Conservation (phyloP, 2,797 vertebrate species). For the Carapus acus region DNA sequence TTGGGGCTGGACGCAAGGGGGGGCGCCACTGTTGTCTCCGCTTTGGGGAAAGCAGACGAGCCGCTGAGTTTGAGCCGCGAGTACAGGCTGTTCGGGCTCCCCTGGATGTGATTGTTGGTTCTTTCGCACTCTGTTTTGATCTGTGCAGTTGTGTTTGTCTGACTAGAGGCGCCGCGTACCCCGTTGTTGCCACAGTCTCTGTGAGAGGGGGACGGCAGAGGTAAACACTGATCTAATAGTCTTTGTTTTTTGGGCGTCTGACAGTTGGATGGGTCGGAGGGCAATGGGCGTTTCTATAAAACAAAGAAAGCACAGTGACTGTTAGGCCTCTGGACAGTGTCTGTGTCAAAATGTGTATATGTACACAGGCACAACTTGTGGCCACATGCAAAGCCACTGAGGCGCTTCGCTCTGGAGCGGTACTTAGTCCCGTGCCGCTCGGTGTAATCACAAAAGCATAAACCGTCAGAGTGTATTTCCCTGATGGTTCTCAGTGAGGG, state of each 20-base stretch:
- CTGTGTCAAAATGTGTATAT: not conserved
- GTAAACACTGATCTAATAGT: conserved; percentile 65
- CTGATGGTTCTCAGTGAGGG: conserved; percentile 5
- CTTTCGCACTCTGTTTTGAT: conserved; percentile 66
- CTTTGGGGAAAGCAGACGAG: conserved; percentile 51
- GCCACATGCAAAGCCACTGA: not conserved
- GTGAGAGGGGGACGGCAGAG: conserved; percentile 60
- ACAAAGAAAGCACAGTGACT: conserved; percentile 13
- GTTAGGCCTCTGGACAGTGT: not conserved
- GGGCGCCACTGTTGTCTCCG: conserved; percentile 50
- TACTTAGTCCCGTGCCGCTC: conserved; percentile 10
- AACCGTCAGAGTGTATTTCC: not conserved
- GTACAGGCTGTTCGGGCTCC: conserved; percentile 61
- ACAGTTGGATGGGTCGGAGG: conserved; percentile 60
- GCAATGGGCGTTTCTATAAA: conserved; percentile 73
- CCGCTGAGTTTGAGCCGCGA: conserved; percentile 60
- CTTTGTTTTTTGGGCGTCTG: conserved; percentile 74
- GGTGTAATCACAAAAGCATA: conserved; percentile 2
- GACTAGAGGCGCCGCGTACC: conserved; percentile 45
- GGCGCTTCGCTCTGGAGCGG: not conserved
- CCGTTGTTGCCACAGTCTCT: conserved; percentile 53
- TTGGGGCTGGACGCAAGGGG: conserved; percentile 41
- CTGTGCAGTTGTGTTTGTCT: conserved; percentile 51
- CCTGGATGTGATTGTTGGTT: conserved; percentile 53
- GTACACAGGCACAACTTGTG: not conserved